A percentile compares a stretch with the other conserved stretches of the same genome.
Evolutionary conservation across 2,113 vertebrate genomes (phyloP).

Genomic region (Oryzias melastigma): DNA sequence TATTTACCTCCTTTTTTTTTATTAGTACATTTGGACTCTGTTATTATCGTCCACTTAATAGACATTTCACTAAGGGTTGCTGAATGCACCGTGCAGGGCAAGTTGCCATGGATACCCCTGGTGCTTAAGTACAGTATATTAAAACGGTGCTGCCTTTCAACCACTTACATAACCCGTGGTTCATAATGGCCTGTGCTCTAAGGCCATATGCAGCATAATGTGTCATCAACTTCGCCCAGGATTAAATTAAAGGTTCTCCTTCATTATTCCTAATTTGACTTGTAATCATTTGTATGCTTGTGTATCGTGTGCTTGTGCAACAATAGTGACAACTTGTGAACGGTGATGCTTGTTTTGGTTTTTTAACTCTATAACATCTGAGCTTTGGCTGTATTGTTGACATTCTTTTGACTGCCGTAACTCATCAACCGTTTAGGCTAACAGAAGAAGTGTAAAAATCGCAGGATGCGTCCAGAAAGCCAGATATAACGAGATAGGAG

Average conservation of each 20-base stretch:
- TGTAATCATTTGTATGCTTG: slow-evolving; percentile 43
- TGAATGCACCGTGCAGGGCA: slow-evolving; percentile 67
- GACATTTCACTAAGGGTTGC: slow-evolving; percentile 79
- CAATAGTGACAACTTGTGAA: slow-evolving; percentile 51
- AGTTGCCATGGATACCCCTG: slow-evolving; percentile 81
- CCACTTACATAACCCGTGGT: slow-evolving; percentile 76
- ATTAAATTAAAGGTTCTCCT: slow-evolving; percentile 32
- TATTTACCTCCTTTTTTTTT: slow-evolving; percentile 49
- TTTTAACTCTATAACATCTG: slow-evolving; percentile 21
- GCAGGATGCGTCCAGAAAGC: no score
- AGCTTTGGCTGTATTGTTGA: neutral
- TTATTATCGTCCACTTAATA: slow-evolving; percentile 79
- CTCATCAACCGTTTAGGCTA: no score
- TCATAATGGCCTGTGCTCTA: slow-evolving; percentile 74
- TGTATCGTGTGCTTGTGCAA: slow-evolving; percentile 63
- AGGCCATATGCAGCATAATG: slow-evolving; percentile 65
- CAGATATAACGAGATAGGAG: no score
- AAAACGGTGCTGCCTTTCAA: slow-evolving; percentile 71
- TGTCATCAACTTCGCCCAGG: slow-evolving; percentile 63
- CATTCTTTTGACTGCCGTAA: no score
- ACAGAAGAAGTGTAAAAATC: no score
- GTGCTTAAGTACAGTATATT: slow-evolving; percentile 78
- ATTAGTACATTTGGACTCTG: slow-evolving; percentile 79
- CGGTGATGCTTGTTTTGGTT: slow-evolving; percentile 14
- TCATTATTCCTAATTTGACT: slow-evolving; percentile 58